Base-by-base conservation (phyloP, 2,113 vertebrate genomes). In the Epinephelus lanceolatus region DNA sequence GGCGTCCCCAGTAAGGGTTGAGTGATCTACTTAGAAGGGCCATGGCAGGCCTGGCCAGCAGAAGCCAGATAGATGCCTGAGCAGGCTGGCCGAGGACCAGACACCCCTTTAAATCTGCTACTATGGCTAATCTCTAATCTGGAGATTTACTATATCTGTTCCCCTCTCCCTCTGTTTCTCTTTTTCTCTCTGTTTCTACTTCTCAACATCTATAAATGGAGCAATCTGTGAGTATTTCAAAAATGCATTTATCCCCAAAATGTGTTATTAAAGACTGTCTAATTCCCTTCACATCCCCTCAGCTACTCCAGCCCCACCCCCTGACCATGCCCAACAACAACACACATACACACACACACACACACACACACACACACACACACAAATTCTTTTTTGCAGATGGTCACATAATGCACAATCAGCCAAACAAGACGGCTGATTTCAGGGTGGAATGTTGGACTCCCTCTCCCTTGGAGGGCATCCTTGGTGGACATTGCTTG, bases 101-200 rank as follows among this genome's bases (percentile, higher is more conserved):
- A 93, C 93, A 82, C 84, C 90, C 88, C 91, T 90, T 93, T 91
- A 94, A 95, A 95, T 94, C 94, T 94, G 92, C 91, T 89, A 93
- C 92, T 93, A 91, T 82, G 86, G 91, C 84, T 95, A 96, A 96
- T 96, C 95, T 96, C 93, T 96, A 96, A 96, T 96, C 95, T 95
- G 95, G 93, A 95, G 95, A 95, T 95, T 95, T 95, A 94, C 90
- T 93, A 91, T 89, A 90, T 92, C 91, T 91, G 87, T 77, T 80
- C 91, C 85, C 79, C 84, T 91, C 79, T 90, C 81, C 78, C 86
- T 85, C 88, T 84, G 80, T 84, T 87, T 85, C 84, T 71, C 80
- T 80, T 62, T 69, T 62, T 72, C 53, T 84, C 85, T 78, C 82
- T 84, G 74, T 86, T 91, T 84, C 77, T 73, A 77, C 75, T 85